Evolutionary conservation across 2,888 invertebrate species (phyloP).

Genomic region (Anoplius nigerrimus): DNA sequence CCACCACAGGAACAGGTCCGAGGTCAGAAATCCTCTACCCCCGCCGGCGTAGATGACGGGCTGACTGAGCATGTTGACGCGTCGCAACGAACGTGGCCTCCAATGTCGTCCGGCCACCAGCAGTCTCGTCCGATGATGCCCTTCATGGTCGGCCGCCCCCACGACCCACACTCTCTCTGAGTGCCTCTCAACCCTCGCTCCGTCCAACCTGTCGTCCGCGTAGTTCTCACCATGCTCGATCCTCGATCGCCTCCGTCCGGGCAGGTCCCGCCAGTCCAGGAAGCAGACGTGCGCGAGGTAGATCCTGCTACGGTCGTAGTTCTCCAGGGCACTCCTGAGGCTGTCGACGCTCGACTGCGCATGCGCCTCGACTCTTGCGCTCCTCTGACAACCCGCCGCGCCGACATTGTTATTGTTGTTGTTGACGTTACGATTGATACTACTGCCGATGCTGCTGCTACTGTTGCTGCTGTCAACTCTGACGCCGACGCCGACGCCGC

Average conservation of each 20-base stretch:
- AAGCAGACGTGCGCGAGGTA: conserved; percentile 73
- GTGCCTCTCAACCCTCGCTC: conserved; percentile 18
- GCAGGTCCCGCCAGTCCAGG: conserved; percentile 74
- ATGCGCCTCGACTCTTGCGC: too few relatives aligned
- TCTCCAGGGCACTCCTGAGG: conserved; percentile 61
- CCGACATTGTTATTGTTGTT: neutral
- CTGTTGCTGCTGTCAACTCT: neutral
- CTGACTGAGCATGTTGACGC: conserved; percentile 76
- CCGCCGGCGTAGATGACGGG: conserved; percentile 76
- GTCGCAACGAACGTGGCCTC: conserved; percentile 73
- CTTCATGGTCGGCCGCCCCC: conserved; percentile 75
- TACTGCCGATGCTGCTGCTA: neutral
- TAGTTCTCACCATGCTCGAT: neutral
- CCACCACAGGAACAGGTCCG: conserved; percentile 76
- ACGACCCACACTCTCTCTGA: conserved; percentile 71
- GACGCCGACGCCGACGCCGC: neutral
- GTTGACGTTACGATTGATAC: too few relatives aligned
- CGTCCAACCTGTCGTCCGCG: neutral
- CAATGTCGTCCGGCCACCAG: conserved; percentile 75
- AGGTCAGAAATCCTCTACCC: conserved; percentile 73
- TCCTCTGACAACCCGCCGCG: conserved; percentile 2
- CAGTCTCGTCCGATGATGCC: conserved; percentile 74
- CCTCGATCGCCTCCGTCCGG: conserved; percentile 59
- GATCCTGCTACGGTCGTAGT: conserved; percentile 71
- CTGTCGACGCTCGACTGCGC: conserved; percentile 37